Conservation (phyloP, 2,113 vertebrate genomes). For the Atractosteus spatula region DNA sequence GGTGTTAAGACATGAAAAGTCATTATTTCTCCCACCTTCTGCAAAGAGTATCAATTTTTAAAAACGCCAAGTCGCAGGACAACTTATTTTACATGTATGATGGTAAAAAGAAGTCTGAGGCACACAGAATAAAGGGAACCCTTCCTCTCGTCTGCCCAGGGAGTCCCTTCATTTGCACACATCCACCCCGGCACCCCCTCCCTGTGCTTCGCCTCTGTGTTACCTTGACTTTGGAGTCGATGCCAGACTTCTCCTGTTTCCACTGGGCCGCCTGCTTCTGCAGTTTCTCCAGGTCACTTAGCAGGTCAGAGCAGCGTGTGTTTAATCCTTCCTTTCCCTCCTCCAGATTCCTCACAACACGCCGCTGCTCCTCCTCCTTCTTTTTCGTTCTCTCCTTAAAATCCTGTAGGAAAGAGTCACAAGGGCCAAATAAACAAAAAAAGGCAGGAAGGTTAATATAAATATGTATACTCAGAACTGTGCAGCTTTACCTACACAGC, state of each 20-base stretch:
- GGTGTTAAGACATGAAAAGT: conserved; percentile 14
- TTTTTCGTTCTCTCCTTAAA: conserved; percentile 72
- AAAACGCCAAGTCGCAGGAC: conserved; percentile 33
- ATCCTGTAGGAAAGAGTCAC: conserved; percentile 60
- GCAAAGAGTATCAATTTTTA: conserved; percentile 46
- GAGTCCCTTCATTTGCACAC: neutral
- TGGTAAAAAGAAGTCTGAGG: conserved; percentile 37
- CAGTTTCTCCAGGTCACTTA: conserved; percentile 87
- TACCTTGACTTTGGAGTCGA: conserved; percentile 82
- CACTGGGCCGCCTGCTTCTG: conserved; percentile 72
- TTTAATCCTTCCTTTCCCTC: conserved; percentile 81
- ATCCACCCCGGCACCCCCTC: neutral
- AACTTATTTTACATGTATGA: conserved; percentile 40
- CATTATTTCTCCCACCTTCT: conserved; percentile 36
- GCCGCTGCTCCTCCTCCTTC: conserved; percentile 78
- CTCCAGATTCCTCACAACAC: conserved; percentile 76
- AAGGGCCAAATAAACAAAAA: conserved; percentile 5
- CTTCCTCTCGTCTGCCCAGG: conserved; percentile 4
- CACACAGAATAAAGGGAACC: conserved; percentile 29
- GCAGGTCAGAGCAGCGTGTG: conserved; percentile 75
- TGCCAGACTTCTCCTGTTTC: conserved; percentile 71
- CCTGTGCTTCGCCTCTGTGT: neutral
- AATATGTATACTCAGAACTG: conserved; percentile 75
- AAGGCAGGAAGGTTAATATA: conserved; percentile 61
- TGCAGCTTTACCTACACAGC: conserved; percentile 68